Conservation (phyloP, 2,113 vertebrate species). For the Perccottus glenii region DNA sequence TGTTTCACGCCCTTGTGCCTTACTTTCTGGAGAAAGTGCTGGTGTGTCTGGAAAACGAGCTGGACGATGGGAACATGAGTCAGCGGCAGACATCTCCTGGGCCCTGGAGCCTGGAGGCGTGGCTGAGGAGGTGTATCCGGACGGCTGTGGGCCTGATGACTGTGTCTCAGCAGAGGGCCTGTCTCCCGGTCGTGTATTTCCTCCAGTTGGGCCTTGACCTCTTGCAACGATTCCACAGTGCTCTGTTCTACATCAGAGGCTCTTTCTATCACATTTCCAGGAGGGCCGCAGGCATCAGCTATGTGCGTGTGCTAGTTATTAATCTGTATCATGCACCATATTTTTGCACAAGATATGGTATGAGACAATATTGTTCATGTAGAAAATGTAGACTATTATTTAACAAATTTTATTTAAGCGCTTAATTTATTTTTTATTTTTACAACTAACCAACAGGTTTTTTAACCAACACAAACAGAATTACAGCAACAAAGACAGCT, state of each 20-base stretch:
- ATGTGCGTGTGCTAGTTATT: constrained; percentile 79
- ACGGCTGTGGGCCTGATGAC: constrained; percentile 63
- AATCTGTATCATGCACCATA: too few relatives aligned
- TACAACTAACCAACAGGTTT: too few relatives aligned
- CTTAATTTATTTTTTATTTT: too few relatives aligned
- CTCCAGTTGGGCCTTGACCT: constrained; percentile 80
- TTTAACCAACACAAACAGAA: too few relatives aligned
- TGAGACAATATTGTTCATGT: too few relatives aligned
- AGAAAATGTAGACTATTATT: too few relatives aligned
- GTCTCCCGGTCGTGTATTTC: constrained; percentile 57
- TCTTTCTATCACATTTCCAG: constrained; percentile 90
- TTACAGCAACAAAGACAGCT: too few relatives aligned
- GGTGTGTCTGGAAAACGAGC: constrained; percentile 85
- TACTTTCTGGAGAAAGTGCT: constrained; percentile 88
- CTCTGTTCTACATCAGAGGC: constrained; percentile 87
- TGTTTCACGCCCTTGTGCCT: constrained; percentile 82
- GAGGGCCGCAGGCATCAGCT: constrained; percentile 83
- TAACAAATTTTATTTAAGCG: too few relatives aligned
- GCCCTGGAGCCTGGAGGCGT: constrained; percentile 44
- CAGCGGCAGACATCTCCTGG: neutral
- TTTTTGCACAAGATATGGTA: too few relatives aligned
- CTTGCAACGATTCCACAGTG: constrained; percentile 85
- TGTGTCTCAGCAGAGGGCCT: constrained; percentile 78
- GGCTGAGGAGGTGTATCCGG: constrained; percentile 74
- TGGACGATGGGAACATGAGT: constrained; percentile 71